Base-by-base conservation (phyloP, 2,113 vertebrate species). In the Corvus cornix region DNA sequence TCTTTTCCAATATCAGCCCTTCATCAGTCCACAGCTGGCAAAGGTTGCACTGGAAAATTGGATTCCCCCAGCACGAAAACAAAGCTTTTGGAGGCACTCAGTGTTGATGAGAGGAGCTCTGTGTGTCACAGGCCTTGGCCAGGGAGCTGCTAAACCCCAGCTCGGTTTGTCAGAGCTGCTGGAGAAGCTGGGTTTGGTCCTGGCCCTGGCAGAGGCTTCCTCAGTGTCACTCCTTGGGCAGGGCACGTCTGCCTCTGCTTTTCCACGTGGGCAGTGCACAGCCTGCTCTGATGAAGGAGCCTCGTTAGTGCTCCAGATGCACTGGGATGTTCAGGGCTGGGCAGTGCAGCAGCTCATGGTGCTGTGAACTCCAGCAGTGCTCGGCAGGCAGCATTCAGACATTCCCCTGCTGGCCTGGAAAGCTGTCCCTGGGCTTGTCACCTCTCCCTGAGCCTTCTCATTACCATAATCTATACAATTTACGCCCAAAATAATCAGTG, bases 381-480 rank as follows among this genome's bases (percentile, higher is more conserved):
- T 83, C 39, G 33, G 24, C 68, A 84, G 19, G 23, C 14, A 39
- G 8, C 67, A 48, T 48, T 48, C 48, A 48, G 48, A 48, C 48
- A 48, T 48, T 48, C 48, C 48, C 48, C 48, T 48, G 48, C 48
- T 72, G 76, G 56, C 49, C 55, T 60, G 73, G 30, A 64, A 68
- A 18, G 35, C 33, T 80, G 46, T 39, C 72, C 53, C 66, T 39
- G 39, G 4, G 3, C 55, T 74, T 64, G 68, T 74, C 69, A 59
- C n/a, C 74, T 22, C 23, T 53, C 78, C 52, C 73, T 63, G 76
- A 37, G 62, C 68, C 80, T 77, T 80, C 73, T 55, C 80, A 44
- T 95, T 78, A 60, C 64, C 77, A 60, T 78, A 87, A 95, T 92
- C 95, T 78, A 96, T 94, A 52, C 21, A 66, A 11, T 93, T 89